Conservation (phyloP, 2,113 vertebrate genomes). For the Prunella himalayana region DNA sequence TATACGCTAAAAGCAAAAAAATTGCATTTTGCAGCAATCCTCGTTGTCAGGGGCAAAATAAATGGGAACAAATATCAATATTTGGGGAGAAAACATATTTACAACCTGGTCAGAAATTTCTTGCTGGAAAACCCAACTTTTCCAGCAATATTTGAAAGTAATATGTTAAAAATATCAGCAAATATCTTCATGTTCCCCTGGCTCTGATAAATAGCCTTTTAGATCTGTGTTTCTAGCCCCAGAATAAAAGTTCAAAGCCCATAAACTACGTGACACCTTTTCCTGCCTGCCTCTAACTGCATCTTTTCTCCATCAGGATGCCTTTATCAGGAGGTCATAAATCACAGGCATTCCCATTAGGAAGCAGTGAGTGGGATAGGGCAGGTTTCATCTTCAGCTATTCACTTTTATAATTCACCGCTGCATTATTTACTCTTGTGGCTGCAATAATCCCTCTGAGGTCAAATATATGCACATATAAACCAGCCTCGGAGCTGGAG, state of each 20-base stretch:
- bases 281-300: neutral
- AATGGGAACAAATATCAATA: neutral
- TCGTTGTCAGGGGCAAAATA: neutral
- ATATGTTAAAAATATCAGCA: neutral
- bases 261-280: neutral
- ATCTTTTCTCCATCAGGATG: conserved; percentile 13
- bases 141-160: neutral
- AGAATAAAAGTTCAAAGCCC: conserved; percentile 6
- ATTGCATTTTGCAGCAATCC: neutral
- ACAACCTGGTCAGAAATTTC: neutral
- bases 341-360: conserved; percentile 5
- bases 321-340: conserved; percentile 40
- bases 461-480: neutral
- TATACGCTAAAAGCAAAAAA: neutral
- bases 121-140: neutral
- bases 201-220: conserved; percentile 8
- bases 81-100: neutral
- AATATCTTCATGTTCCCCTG: neutral
- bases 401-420: neutral
- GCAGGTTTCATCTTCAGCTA: neutral
- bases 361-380: neutral
- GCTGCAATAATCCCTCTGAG: neutral
- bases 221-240: neutral
- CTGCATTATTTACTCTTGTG: conserved; percentile 23
- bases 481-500: neutral